A percentile compares a stretch with the other conserved stretches of the same genome.
phyloP scores from a whole-genome alignment of 2,888 invertebrate genomes.

The Eilema depressum region DNA sequence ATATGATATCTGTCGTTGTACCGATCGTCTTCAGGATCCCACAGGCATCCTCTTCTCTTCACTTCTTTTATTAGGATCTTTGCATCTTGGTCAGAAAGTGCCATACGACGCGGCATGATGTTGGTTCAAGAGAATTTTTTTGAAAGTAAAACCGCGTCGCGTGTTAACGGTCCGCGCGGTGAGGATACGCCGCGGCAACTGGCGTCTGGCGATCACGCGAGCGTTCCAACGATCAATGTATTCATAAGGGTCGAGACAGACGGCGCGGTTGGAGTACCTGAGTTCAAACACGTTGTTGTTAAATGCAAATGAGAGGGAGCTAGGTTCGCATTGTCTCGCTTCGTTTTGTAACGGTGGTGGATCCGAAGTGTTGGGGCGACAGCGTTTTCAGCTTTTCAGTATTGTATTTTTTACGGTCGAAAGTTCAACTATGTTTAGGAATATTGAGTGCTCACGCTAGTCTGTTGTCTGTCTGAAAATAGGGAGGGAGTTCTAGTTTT shows the following conservation, averaged over 20 bases:
- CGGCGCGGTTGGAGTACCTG: slow-evolving; percentile 7
- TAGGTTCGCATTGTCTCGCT: too few relatives aligned
- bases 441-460: too few relatives aligned
- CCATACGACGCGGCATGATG: slow-evolving; percentile 37
- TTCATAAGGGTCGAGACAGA: slow-evolving; percentile 26
- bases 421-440: too few relatives aligned
- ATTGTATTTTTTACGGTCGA: too few relatives aligned
- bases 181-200: slow-evolving; percentile 50
- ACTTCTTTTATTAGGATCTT: slow-evolving; percentile 58
- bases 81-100: slow-evolving; percentile 35
- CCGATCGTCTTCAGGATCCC: slow-evolving; percentile 58
- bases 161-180: slow-evolving; percentile 51
- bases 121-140: slow-evolving; percentile 15
- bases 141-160: slow-evolving; percentile 41
- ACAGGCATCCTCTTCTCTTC: slow-evolving; percentile 57
- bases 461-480: too few relatives aligned
- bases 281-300: not conserved
- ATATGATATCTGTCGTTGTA: slow-evolving; percentile 59
- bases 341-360: too few relatives aligned
- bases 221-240: slow-evolving; percentile 44
- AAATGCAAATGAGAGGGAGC: too few relatives aligned
- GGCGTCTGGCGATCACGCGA: slow-evolving; percentile 42
- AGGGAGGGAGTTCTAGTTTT: too few relatives aligned
- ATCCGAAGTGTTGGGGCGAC: too few relatives aligned
- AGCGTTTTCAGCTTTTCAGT: too few relatives aligned